Evolutionary conservation across 2,888 invertebrate species (phyloP), one percentile per base, ranked within the genome.

Genomic region (Bombyx huttoni): DNA sequence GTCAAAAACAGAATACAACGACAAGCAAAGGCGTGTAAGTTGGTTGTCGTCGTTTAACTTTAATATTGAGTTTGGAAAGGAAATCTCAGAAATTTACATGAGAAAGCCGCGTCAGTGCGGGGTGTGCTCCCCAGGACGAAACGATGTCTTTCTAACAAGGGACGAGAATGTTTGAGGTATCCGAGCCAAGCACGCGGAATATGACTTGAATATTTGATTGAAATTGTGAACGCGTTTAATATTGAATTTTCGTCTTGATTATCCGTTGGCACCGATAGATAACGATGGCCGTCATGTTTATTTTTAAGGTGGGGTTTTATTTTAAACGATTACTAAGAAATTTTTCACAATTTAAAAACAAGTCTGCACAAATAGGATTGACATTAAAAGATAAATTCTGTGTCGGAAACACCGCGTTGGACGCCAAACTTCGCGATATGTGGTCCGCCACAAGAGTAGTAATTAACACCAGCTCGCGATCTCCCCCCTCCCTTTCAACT

Each of bases 361-460:
- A 40, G 12, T 7, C 40, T 10, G 9, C 8, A 40, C 8, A 10
- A 40, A 40, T 40, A 40, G 40, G 66, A 68, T 72, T 71, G 77
- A 74, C 76, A 76, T 76, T 74, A 75, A 77, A 81, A 80, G 77
- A 82, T 81, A 83, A 81, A 81, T 80, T 79, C 67, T 69, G 71
- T 69, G 71, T 68, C 61, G 61, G 63, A 65, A 65, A 73, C 65
- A 67, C 68, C 73, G 68, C 73, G 75, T 75, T 70, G 78, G 79
- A 80, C 78, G 83, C 78, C 78, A 83, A 85, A 87, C 81, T 87
- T 85, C 73, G 78, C 80, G 86, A 85, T 85, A 79, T 87, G 87
- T 76, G 87, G 85, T 72, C 67, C 70, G 78, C 85, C 86, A 72
- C 84, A 81, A 78, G 82, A 85, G 81, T 81, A 81, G 86, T 86